These are phyloP conservation scores for Prietella phreatophila DNA, from an alignment of 2,113 vertebrate species.

Conservation along the genomic window DNA sequence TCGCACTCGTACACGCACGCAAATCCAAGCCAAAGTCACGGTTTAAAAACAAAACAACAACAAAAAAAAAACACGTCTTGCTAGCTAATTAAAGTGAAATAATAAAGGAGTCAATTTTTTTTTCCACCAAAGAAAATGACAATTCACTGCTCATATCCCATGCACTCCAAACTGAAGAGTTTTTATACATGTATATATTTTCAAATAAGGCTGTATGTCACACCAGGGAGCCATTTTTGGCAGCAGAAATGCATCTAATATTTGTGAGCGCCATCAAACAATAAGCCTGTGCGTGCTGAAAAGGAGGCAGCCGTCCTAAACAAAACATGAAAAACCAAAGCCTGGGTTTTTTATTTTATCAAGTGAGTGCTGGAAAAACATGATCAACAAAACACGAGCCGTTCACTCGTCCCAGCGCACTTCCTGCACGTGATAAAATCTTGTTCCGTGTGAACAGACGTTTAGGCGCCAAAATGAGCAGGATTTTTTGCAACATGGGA, in stretches of 20 bases:
- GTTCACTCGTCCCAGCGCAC: not conserved
- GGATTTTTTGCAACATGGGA: no score
- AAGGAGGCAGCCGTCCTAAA: not conserved
- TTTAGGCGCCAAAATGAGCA: not conserved
- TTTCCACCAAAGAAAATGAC: not conserved
- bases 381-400: not conserved
- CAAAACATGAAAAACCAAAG: not conserved
- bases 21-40: constrained; percentile 41
- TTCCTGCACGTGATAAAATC: not conserved
- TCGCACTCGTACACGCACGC: constrained; percentile 7
- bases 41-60: constrained; percentile 32
- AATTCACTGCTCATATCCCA: constrained; percentile 11
- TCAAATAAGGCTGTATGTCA: constrained; percentile 4
- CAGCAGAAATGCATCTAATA: constrained; percentile 32
- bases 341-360: not conserved
- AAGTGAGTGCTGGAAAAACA: not conserved
- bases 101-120: constrained; percentile 3
- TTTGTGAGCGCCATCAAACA: not conserved
- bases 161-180: constrained; percentile 19
- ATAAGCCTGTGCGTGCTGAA: not conserved
- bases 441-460: not conserved
- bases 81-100: not conserved
- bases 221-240: constrained; percentile 20
- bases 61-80: constrained; percentile 16
- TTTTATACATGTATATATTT: not conserved